Evolutionary conservation across 1,140 invertebrate genomes (phyloP), one percentile per base, ranked within the genome.

Genomic region (Drosophila kohkoa): DNA sequence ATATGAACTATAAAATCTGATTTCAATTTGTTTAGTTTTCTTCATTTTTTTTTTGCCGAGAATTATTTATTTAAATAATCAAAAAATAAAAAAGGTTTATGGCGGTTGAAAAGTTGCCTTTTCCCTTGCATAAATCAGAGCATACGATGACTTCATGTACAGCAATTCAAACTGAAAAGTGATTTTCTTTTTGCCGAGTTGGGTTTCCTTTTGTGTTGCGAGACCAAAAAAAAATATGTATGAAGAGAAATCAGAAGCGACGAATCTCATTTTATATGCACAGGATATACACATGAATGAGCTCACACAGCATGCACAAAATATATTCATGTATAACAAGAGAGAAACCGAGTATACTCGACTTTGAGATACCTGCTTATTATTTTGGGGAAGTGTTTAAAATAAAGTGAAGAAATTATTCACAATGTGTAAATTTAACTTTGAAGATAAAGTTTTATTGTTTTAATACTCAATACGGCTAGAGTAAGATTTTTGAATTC

Each of bases 261-360:
- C 25, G 69, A 75, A 65, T 75, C 76, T 78, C 43, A 78, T 70
- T 75, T 78, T 2, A 65, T 75, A 78, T 78, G 72, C 76, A 75
- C 64, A 49, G 58, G 15, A 72, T 41, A 49, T 55, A 54, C 28
- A 38, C 51, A 41, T 35, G 41, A 60, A 60, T 5, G n/a, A 67
- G 43, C 54, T 45, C 62, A 54, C 16, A 30, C 46, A 60, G 5
- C 25, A 43, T 20, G 30, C 1, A 28, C 28, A 15, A 10, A 10
- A 49, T 6, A 45, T 20, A 16, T 5, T 55, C 62, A 51, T 16
- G 13, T 30, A 41, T 10, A 32, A 32, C 32, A 25, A 25, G 32
- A 1, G 5, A 8, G 6, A 5, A 32, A 8, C 7, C 32, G 32
- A 32, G 7, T 8, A 5, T 32, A 0, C 32, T 8, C 32, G 2